Conservation (phyloP, 2,113 vertebrate species). For the Xiphophorus couchianus region DNA sequence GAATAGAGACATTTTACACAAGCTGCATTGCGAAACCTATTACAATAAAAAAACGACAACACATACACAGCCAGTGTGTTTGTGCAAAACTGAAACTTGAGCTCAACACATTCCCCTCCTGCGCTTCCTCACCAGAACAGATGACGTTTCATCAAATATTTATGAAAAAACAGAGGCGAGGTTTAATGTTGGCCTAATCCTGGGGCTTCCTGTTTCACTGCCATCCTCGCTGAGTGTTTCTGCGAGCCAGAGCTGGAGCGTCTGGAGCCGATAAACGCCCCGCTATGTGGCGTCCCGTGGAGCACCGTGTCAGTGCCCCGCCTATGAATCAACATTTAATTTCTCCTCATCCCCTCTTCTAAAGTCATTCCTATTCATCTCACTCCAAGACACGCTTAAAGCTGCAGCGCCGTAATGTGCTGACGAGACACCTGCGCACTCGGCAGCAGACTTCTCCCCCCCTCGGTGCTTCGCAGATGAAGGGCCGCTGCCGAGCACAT, state of each 20-base stretch:
- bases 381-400: constrained; percentile 23
- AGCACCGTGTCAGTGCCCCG: constrained; percentile 28
- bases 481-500: constrained; percentile 52
- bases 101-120: constrained; percentile 4
- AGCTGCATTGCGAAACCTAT: background rate
- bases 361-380: constrained; percentile 53
- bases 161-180: constrained; percentile 82
- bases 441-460: constrained; percentile 32
- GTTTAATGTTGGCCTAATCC: constrained; percentile 72
- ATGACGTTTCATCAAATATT: constrained; percentile 88
- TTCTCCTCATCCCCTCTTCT: constrained; percentile 30
- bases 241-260: constrained; percentile 38
- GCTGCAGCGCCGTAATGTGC: constrained; percentile 47
- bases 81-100: constrained; percentile 16
- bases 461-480: constrained; percentile 47
- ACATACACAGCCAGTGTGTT: background rate
- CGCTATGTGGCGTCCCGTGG: constrained; percentile 35
- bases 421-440: constrained; percentile 44
- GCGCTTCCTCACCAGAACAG: constrained; percentile 68
- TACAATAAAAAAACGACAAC: background rate
- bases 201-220: constrained; percentile 62
- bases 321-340: constrained; percentile 52
- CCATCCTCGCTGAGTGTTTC: constrained; percentile 44
- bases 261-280: constrained; percentile 38
- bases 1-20: background rate